Base-by-base conservation (phyloP, 2,797 vertebrate species). In the Eulemur albifrons region DNA sequence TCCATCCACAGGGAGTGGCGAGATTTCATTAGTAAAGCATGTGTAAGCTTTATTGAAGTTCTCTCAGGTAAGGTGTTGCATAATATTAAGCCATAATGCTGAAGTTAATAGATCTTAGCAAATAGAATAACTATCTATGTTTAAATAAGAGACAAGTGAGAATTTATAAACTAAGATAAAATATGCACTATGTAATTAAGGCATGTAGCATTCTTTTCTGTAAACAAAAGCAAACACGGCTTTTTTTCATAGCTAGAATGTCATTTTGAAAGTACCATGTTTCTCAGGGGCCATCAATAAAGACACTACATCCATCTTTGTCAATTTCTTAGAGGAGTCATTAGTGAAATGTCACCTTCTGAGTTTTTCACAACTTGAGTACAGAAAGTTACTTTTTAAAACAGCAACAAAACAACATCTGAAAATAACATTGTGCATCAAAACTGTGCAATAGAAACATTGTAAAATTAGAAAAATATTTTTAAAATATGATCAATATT, bases 321-420 rank as follows among this genome's bases (percentile, higher is more conserved):
- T 98, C 98, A 98, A 95, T 98, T 97, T 98, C 96, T 96, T 97
- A 79, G 85, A 97, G 85, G 82, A 98, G 96, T 94, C 97, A 98
- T 98, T 98, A 98, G 98, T 97, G 94, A 98, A 98, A 98, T 98
- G 98, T 98, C 98, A 98, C 98, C 98, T 98, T 99, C 97, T 43
- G 92, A 97, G 73, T 88, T 98, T 88, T 94, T 98, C 96, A 95
- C 17, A 65, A 96, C 94, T 95, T 54, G 94, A 98, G 61, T 96
- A 96, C 87, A 97, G 83, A 90, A 94, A 97, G 93, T 79, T 92
- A 83, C 54, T 96, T 96, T 97, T 73, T 59, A 97, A 98, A 98
- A 97, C 59, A 96, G 95, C 95, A 98, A 95, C 61, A 97, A 89
- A 97, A 97, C 93, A 98, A 94, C 6, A 96, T 88, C 81, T 67